A percentile compares a stretch with the other conserved stretches of the same genome.
These are phyloP conservation scores for Sericinus montela DNA, from an alignment of 2,888 invertebrate genomes.

Conservation along the genomic window DNA sequence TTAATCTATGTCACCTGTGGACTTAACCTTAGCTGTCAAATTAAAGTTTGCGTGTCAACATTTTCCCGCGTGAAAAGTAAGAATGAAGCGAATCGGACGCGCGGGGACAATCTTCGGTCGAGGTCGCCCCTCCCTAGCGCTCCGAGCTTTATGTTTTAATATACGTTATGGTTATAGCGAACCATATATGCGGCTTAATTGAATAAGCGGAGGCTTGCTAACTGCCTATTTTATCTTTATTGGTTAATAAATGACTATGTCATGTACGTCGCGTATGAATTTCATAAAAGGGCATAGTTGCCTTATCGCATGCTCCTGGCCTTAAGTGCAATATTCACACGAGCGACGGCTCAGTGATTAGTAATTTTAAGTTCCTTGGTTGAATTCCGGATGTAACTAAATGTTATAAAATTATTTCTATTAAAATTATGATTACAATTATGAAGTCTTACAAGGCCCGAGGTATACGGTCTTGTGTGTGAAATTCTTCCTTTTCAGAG, in stretches of 20 bases:
- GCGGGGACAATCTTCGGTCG: constrained; percentile 30
- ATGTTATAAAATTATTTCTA: too few relatives aligned
- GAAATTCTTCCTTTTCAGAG: too few relatives aligned
- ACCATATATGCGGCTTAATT: constrained; percentile 26
- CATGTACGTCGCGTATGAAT: constrained; percentile 16
- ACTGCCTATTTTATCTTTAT: constrained; percentile 19
- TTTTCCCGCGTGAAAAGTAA: neutral
- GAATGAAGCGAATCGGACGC: constrained; percentile 24
- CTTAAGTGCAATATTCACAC: too few relatives aligned
- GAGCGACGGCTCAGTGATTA: too few relatives aligned
- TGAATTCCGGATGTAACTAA: too few relatives aligned
- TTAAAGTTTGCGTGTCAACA: constrained; percentile 8
- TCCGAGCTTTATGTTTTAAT: constrained; percentile 29
- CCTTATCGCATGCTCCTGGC: constrained; percentile 4
- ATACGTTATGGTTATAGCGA: constrained; percentile 19
- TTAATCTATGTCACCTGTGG: neutral
- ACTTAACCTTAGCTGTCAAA: constrained; percentile 4
- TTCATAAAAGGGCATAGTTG: constrained; percentile 13
- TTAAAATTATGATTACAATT: too few relatives aligned
- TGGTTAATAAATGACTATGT: constrained; percentile 19
- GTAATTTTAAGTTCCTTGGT: too few relatives aligned
- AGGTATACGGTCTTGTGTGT: too few relatives aligned
- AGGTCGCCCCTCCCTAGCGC: constrained; percentile 33
- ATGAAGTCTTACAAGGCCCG: too few relatives aligned
- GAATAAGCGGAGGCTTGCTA: constrained; percentile 22